Conservation (phyloP, 2,113 vertebrate species). For the Osmerus eperlanus region DNA sequence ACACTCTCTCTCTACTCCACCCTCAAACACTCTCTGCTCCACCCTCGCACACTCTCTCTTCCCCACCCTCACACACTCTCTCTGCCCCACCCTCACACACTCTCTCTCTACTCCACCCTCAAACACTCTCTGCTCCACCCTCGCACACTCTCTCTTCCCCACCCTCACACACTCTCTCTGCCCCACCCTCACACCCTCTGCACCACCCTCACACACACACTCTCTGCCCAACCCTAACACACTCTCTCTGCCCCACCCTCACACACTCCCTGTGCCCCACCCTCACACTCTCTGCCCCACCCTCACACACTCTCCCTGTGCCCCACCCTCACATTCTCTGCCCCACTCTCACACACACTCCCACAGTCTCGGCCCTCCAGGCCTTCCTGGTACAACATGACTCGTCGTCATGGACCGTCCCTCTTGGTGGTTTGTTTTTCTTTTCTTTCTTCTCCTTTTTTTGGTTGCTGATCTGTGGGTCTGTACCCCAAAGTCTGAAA, state of each 20-base stretch:
- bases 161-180: constrained; percentile 1
- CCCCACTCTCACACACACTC: background rate
- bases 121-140: too few species aligned
- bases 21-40: background rate
- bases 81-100: too few species aligned
- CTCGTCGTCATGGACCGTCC: background rate
- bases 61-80: background rate
- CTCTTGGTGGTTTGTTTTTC: constrained; percentile 12
- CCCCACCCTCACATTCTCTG: background rate
- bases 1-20: background rate
- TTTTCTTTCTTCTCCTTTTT: constrained; percentile 19
- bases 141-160: background rate
- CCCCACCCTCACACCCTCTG: constrained; percentile 12
- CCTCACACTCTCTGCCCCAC: background rate
- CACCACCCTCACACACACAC: background rate
- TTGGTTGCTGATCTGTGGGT: constrained; percentile 49
- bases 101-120: too few species aligned
- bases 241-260: background rate
- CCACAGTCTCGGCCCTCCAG: constrained; percentile 22
- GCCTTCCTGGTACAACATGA: background rate
- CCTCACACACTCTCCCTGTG: too few species aligned
- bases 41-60: background rate
- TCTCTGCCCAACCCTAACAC: constrained; percentile 3
- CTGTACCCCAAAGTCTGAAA: constrained; percentile 59
- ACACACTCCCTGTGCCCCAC: background rate